Conservation (phyloP, 2,888 invertebrate species). For the Eilema sororculum region DNA sequence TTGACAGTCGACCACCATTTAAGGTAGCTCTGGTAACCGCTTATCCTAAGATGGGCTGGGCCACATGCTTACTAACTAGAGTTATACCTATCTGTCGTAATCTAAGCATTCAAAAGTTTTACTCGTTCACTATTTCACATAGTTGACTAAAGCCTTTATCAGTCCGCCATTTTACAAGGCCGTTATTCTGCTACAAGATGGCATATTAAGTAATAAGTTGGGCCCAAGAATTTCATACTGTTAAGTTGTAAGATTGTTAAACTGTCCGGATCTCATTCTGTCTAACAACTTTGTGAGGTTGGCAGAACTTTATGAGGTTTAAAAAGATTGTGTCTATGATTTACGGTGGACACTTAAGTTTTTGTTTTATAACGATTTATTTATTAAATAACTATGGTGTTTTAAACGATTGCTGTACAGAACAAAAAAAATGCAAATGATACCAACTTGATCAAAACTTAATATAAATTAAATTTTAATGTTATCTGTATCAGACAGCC, state of each 20-base stretch:
- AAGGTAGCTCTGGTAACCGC: no score
- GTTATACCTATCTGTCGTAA: neutral
- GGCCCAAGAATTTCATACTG: constrained; percentile 46
- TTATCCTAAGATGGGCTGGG: neutral
- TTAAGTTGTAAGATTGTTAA: constrained; percentile 30
- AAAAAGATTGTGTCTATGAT: constrained; percentile 23
- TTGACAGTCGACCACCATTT: no score
- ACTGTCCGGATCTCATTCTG: constrained; percentile 25
- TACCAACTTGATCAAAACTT: no score
- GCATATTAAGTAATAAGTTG: constrained; percentile 49
- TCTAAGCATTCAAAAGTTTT: neutral
- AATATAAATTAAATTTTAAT: no score
- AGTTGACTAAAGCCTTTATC: constrained; percentile 8
- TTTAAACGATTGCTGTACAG: no score
- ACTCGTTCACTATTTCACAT: neutral
- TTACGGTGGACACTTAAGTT: neutral
- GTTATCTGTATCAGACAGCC: no score
- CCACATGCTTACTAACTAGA: neutral
- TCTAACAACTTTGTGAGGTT: constrained; percentile 25
- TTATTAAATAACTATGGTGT: no score
- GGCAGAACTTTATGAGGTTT: constrained; percentile 29
- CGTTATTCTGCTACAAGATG: constrained; percentile 23
- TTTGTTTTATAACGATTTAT: neutral
- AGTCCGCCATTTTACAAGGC: constrained; percentile 16
- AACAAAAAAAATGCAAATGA: no score